phyloP scores from a whole-genome alignment of 2,888 invertebrate species.

The Cheilosia vernalis region DNA sequence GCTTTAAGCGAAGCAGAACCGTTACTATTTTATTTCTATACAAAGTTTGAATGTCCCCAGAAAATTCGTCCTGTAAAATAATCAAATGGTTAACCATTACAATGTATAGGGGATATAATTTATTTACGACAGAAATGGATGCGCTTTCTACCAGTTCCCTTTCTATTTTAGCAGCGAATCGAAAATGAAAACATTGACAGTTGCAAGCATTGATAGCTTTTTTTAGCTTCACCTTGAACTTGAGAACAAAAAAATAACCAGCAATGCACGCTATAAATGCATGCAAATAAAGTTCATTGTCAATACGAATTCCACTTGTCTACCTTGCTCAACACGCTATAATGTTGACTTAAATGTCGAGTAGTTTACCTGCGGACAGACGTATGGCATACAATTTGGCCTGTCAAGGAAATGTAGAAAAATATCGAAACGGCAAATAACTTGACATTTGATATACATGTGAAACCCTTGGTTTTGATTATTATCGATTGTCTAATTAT shows the following conservation, averaged over 20 bases:
- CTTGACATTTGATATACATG: not conserved
- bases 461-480: not conserved
- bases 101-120: too few species aligned
- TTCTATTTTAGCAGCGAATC: not conserved
- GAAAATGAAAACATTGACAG: not conserved
- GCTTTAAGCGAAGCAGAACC: too few species aligned
- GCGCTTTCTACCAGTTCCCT: not conserved
- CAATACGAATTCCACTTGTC: not conserved
- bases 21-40: too few species aligned
- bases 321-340: constrained; percentile 16
- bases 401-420: not conserved
- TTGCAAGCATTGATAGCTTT: not conserved
- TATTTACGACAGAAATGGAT: too few species aligned
- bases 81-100: too few species aligned
- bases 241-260: not conserved
- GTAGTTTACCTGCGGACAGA: constrained; percentile 10
- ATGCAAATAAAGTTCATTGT: constrained; percentile 12
- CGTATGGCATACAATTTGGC: constrained; percentile 4
- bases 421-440: not conserved
- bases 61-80: not conserved
- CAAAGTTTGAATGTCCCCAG: too few species aligned
- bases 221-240: constrained; percentile 16
- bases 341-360: constrained; percentile 36
- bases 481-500: not conserved
- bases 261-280: not conserved